Base-by-base conservation (phyloP, 2,797 vertebrate genomes). In the Pygocentrus nattereri region DNA sequence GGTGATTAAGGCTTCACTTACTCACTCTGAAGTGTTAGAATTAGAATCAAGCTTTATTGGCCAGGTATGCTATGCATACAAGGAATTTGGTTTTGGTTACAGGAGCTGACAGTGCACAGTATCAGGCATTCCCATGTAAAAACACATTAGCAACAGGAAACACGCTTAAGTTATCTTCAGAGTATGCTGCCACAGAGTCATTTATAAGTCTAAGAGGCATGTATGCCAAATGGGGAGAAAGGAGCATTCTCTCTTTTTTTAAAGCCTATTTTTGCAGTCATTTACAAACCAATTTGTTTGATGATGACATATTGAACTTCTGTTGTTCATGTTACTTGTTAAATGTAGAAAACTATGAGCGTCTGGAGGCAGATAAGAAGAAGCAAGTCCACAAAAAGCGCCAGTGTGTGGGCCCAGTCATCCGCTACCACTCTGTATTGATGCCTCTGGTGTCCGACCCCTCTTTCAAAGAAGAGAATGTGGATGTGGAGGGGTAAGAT, bases 311-410 rank as follows among this genome's bases (percentile, higher is more conserved):
- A 10, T 3, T 18, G 25, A 25, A 15, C 4, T 54, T 15, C 7
- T 77, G 18, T 65, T 52, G 31, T 67, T 25, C 21, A 41, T 41
- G n/a, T 49, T 30, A 3, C 27, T 30, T 71, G 23, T 61, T 59
- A 27, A 67, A 54, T 50, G 15, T 30, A 98, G 97, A 98, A 90
- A 99, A 97, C 50, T 99, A 98, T 5, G 98, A 99, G 85, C 95
- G 97, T 0, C 92, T 99, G 18, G 98, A 98, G 81, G 98, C 98
- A 0, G 97, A 98, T 86, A 99, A 98, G 90, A 99, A 98, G 94
- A 97, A 97, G 85, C 97, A 98, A 80, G 97, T 98, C 4, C 96
- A 97, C 81, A 99, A 97, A 92, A 98, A 97, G 82, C 90, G 95
- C 0, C 94, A 95, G 19, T 97, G 96, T 1, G 94, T 96, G 19